Evolutionary conservation across 2,888 invertebrate genomes (phyloP), one percentile per base, ranked within the genome.

Genomic region (Machimus rusticus): DNA sequence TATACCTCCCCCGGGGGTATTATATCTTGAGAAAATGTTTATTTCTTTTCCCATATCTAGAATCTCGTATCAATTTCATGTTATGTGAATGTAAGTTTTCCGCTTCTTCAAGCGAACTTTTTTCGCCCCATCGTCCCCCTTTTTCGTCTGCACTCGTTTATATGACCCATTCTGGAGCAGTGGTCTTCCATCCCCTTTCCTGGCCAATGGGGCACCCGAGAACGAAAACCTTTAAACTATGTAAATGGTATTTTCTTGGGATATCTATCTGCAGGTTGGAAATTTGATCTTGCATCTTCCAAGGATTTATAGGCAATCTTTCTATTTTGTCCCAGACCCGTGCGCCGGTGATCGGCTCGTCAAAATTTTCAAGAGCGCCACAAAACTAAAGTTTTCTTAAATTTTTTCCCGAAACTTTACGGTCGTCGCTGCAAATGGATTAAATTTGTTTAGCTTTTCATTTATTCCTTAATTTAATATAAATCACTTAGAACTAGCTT

Each of bases 11-110:
- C 39, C 85, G 88, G 87, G 88, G 87, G 82, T 87, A 87, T 74
- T 88, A 88, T 88, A 88, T 88, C 87, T 88, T 86, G 74, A 78
- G 88, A 87, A 88, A 88, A 88, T 88, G 88, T 88, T 88, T 88
- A 88, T 88, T 88, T 88, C 87, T 39, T 88, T 88, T 81, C 88
- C 74, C 57, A 85, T 79, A 77, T 78, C 43, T 87, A 39, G 79
- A 81, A 66, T 78, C 85, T 87, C 85, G 88, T 88, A 87, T 87
- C 88, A 88, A 88, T 88, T 88, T 88, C 88, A 79, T 88, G 87
- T 88, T 88, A 88, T 87, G 79, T 74, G 74, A 84, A 74, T 79
- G 77, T 88, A 88, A 79, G 74, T 81, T 88, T 77, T 84, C 43
- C 57, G 55, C 19, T 57, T 57, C 28, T 87, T 77, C 76, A 23